These are phyloP conservation scores for Drosophila suboccidentalis DNA, from an alignment of 2,888 invertebrate genomes.

Conservation along the genomic window DNA sequence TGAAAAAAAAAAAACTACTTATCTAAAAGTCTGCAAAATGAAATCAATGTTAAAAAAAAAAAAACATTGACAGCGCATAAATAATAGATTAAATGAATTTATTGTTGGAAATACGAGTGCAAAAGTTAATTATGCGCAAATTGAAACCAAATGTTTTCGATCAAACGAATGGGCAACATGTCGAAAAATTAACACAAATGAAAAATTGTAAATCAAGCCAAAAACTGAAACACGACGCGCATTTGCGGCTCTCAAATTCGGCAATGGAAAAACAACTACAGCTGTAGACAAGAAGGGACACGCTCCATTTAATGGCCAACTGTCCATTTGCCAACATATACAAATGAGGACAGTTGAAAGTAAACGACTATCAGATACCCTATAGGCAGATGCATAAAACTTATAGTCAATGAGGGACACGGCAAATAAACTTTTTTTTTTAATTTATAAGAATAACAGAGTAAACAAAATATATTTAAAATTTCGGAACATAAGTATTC, in stretches of 20 bases:
- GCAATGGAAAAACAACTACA: not conserved
- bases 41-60: not conserved
- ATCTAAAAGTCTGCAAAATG: constrained; percentile 15
- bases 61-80: constrained; percentile 2
- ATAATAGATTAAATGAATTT: constrained; percentile 11
- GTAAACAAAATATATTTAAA: not conserved
- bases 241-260: constrained; percentile 30
- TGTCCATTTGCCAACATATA: constrained; percentile 29
- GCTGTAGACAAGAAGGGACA: constrained; percentile 21
- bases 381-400: not conserved
- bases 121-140: constrained; percentile 79
- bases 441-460: not conserved
- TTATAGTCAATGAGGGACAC: not conserved
- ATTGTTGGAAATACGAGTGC: constrained; percentile 12
- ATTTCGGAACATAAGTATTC: not conserved
- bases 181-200: constrained; percentile 59
- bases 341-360: not conserved
- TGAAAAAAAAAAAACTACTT: constrained; percentile 4
- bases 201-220: constrained; percentile 56
- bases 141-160: constrained; percentile 81
- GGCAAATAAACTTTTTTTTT: no score
- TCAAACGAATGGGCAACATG: constrained; percentile 63
- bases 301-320: constrained; percentile 54
- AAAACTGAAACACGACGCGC: constrained; percentile 56
- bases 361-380: constrained; percentile 1